Evolutionary conservation across 2,888 invertebrate genomes (phyloP).

Genomic region (Liopterus haemorrhoidalis): DNA sequence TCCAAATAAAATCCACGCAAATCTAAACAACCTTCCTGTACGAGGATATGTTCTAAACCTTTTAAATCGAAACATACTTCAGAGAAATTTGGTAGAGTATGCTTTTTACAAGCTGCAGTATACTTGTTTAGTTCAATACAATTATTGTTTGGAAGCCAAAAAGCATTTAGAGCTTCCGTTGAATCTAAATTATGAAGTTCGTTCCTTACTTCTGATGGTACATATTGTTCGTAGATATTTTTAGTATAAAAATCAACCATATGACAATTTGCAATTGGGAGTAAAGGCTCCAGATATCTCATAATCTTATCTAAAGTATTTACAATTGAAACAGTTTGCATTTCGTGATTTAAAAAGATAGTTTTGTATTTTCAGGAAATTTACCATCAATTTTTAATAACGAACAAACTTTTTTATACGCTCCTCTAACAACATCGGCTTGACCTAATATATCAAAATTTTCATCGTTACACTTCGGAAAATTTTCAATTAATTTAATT

Average conservation of each 20-base stretch:
- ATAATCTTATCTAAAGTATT: constrained; percentile 49
- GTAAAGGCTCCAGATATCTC: constrained; percentile 53
- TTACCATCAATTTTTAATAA: constrained; percentile 56
- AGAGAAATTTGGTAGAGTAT: constrained; percentile 38
- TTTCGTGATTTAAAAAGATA: constrained; percentile 48
- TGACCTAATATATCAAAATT: constrained; percentile 59
- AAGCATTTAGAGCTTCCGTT: constrained; percentile 46
- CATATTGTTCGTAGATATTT: constrained; percentile 56
- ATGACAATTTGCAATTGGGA: constrained; percentile 67
- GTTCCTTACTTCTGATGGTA: constrained; percentile 52
- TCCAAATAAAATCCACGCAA: constrained; percentile 45
- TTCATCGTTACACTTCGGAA: constrained; percentile 61
- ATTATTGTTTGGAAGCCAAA: constrained; percentile 44
- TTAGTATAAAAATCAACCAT: constrained; percentile 69
- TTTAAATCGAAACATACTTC: constrained; percentile 47
- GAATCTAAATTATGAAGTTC: constrained; percentile 48
- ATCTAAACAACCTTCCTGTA: constrained; percentile 40
- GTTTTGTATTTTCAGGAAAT: constrained; percentile 51
- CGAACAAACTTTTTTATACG: constrained; percentile 64
- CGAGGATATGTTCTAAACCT: constrained; percentile 44
- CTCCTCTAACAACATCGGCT: constrained; percentile 58
- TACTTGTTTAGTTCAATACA: constrained; percentile 35
- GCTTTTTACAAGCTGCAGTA: constrained; percentile 34
- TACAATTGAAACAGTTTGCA: constrained; percentile 36
- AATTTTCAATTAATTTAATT: constrained; percentile 53